Base-by-base conservation (phyloP, 1,140 invertebrate species). In the Papilio dardanus region DNA sequence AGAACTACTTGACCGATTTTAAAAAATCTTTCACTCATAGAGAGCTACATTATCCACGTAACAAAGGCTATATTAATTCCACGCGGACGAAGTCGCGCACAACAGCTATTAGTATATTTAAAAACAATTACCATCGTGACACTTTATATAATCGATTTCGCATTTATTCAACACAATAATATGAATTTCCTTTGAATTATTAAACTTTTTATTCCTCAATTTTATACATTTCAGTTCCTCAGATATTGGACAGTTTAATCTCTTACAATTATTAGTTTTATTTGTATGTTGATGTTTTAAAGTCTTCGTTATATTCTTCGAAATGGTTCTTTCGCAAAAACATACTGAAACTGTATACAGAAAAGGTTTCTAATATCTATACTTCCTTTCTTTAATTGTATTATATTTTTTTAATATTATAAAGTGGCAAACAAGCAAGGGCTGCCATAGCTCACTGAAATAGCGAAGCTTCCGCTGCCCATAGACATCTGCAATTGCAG, bases 131-230 rank as follows among this genome's bases (percentile, higher is more conserved):
- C 86, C 84, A 78, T 79, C 58, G 77, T 81, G 77, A 74, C 86
- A 86, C 28, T 82, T 83, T 19, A 83, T 76, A 58, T 83, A 86
- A 33, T 80, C 67, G 19, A 86, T 62, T 79, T 87, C 86, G 14
- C 83, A 86, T 71, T 81, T 77, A 69, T 87, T 87, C 7, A 81
- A 40, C 0, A 79, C 77, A 10, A 81, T 46, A 3, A 86, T 31
- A 66, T 74, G 76, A 12, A 76, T 40, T n/a, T 67, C 33, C 40
- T 46, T 67, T 30, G 69, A 24, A 1, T 74, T 76, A 0, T 75
- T 35, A 16, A 28, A 46, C 12, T 81, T 76, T 33, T 77, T 76
- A n/a, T 74, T 74, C 21, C 40, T 81, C 19, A 85, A 31, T 76
- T 76, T 79, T 2, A 81, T 76, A 62, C 86, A 87, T 0, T 79